phyloP scores from a whole-genome alignment of 2,888 invertebrate species.

The Abrostola triplasia region DNA sequence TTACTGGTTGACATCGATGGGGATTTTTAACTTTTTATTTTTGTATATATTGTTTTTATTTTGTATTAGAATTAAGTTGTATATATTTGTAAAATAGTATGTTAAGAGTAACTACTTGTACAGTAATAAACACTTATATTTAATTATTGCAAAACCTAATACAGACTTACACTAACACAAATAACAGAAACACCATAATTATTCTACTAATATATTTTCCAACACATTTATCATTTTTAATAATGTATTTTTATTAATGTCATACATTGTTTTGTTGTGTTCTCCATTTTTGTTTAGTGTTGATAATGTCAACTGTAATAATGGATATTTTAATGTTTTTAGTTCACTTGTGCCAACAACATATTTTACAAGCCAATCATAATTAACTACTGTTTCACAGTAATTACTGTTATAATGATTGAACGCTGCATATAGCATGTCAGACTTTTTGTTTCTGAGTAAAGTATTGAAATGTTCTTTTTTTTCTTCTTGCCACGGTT shows the following conservation, averaged over 20 bases:
- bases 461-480: constrained; percentile 52
- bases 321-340: constrained; percentile 70
- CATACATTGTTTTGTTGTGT: constrained; percentile 63
- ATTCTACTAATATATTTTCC: constrained; percentile 57
- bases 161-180: neutral
- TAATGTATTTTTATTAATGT: constrained; percentile 72
- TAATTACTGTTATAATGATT: constrained; percentile 64
- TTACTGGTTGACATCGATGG: too few relatives aligned
- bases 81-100: too few relatives aligned
- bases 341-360: constrained; percentile 76
- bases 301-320: constrained; percentile 70
- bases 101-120: too few relatives aligned
- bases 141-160: too few relatives aligned
- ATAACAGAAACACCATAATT: neutral
- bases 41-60: too few relatives aligned
- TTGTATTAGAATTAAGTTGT: too few relatives aligned
- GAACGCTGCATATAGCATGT: constrained; percentile 64
- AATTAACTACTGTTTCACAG: constrained; percentile 67
- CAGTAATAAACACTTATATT: too few relatives aligned
- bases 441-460: constrained; percentile 61
- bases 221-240: constrained; percentile 68
- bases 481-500: constrained; percentile 61
- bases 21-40: too few relatives aligned
- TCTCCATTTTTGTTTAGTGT: constrained; percentile 59
- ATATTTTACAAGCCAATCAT: constrained; percentile 75